These are phyloP conservation scores for Polymixis flavicincta DNA, from an alignment of 2,888 invertebrate species.

Conservation along the genomic window DNA sequence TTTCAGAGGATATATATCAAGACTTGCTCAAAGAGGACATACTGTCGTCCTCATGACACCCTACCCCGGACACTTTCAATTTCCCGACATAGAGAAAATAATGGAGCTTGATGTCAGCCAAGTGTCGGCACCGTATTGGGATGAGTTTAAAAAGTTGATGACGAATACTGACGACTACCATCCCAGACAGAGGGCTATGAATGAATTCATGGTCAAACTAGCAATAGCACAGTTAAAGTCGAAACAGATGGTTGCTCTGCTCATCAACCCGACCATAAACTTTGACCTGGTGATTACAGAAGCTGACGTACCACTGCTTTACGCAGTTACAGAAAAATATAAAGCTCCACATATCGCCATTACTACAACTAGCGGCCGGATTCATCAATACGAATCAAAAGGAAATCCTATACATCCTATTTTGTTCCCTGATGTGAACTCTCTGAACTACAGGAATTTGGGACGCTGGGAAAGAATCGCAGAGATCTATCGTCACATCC, in stretches of 20 bases:
- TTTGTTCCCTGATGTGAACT: conserved; percentile 87
- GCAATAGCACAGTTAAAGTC: conserved; percentile 84
- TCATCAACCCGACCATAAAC: conserved; percentile 83
- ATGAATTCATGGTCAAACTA: conserved; percentile 81
- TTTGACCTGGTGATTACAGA: conserved; percentile 91
- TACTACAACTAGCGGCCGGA: conserved; percentile 85
- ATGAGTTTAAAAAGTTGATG: conserved; percentile 79
- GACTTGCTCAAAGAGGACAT: conserved; percentile 81
- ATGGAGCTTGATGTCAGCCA: conserved; percentile 83
- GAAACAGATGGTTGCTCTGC: conserved; percentile 82
- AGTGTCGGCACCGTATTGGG: conserved; percentile 82
- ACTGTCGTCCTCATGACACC: conserved; percentile 85
- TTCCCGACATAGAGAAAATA: conserved; percentile 80
- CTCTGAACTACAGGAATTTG: conserved; percentile 82
- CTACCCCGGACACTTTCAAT: conserved; percentile 83
- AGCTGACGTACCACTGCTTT: conserved; percentile 86
- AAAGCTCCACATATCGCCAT: conserved; percentile 89
- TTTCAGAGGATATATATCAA: conserved; percentile 82
- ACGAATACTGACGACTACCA: conserved; percentile 83
- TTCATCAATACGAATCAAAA: conserved; percentile 87
- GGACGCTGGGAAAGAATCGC: conserved; percentile 82
- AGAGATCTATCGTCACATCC: conserved; percentile 79
- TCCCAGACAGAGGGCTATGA: conserved; percentile 75
- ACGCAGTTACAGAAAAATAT: conserved; percentile 89
- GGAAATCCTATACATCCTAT: conserved; percentile 89